Evolutionary conservation across 2,113 vertebrate species (phyloP).

Genomic region (Neoarius graeffei): DNA sequence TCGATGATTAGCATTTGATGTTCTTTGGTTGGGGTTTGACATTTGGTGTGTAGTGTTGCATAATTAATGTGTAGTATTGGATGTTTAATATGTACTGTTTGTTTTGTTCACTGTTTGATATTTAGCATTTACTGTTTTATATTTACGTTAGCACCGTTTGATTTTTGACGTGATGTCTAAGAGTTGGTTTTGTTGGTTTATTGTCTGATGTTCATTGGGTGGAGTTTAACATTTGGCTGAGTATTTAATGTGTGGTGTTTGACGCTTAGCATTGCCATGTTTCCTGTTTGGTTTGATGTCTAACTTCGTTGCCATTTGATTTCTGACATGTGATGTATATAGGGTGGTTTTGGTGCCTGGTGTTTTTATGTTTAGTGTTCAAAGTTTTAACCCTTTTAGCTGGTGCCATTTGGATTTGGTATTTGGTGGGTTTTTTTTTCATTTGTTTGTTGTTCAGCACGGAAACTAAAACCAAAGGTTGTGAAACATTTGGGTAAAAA

Average conservation of each 20-base stretch:
- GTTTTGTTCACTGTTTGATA: not conserved
- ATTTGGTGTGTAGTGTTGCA: not conserved
- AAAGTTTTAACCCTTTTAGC: not conserved
- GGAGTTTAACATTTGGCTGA: not conserved
- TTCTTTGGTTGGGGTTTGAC: not conserved
- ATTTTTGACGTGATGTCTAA: not conserved
- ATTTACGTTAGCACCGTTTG: not conserved
- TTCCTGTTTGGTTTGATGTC: not conserved
- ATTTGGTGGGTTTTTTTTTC: no score
- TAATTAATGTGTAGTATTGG: not conserved
- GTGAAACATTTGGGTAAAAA: conserved; percentile 25
- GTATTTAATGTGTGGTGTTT: not conserved
- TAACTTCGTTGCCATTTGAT: not conserved
- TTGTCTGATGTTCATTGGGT: not conserved
- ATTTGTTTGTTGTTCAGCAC: conserved; percentile 8
- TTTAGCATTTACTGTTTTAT: not conserved
- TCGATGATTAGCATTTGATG: not conserved
- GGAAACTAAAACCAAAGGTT: conserved; percentile 19
- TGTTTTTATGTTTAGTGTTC: not conserved
- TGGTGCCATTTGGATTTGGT: conserved; percentile 1
- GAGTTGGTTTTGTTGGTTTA: not conserved
- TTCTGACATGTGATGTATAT: not conserved
- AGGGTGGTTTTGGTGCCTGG: no score
- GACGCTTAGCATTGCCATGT: not conserved
- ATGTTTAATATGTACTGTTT: no score